These are phyloP conservation scores for Agrochola macilenta DNA, from an alignment of 2,888 invertebrate species.

Conservation along the genomic window DNA sequence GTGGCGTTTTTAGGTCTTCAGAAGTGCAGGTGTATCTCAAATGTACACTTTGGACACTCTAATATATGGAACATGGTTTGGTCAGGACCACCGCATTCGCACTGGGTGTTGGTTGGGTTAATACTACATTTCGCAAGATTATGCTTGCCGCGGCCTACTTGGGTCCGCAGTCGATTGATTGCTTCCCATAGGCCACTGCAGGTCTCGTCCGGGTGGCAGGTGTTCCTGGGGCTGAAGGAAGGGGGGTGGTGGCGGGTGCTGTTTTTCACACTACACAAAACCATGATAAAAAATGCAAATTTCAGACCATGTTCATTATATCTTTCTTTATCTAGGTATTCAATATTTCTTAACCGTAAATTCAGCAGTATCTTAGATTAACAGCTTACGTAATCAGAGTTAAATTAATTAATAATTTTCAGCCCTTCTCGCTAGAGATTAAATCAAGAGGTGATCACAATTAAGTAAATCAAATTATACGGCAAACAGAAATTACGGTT, in stretches of 20 bases:
- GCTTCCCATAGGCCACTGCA: not conserved
- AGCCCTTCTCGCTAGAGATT: slow-evolving; percentile 11
- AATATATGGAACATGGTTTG: too few species aligned
- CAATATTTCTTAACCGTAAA: slow-evolving; percentile 3
- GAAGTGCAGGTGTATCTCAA: too few species aligned
- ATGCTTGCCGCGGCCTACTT: not conserved
- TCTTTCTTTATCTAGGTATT: not conserved
- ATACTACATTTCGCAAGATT: not conserved
- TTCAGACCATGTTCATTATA: not conserved
- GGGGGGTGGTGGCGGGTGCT: not conserved
- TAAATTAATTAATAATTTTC: slow-evolving; percentile 29
- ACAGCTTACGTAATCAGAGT: slow-evolving; percentile 19
- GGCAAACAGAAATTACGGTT: slow-evolving; percentile 40
- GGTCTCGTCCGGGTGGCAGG: not conserved
- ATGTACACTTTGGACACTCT: not conserved
- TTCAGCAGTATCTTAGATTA: slow-evolving; percentile 5
- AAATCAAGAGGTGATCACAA: slow-evolving; percentile 26
- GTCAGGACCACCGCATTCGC: not conserved
- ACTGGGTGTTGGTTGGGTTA: too few species aligned
- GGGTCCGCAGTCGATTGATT: not conserved
- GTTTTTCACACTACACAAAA: not conserved
- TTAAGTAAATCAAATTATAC: slow-evolving; percentile 41
- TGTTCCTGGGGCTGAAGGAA: too few species aligned
- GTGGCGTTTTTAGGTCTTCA: not conserved
- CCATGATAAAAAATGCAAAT: not conserved